These are phyloP conservation scores for Chelmon rostratus DNA, from an alignment of 2,797 vertebrate species.

Conservation along the genomic window DNA sequence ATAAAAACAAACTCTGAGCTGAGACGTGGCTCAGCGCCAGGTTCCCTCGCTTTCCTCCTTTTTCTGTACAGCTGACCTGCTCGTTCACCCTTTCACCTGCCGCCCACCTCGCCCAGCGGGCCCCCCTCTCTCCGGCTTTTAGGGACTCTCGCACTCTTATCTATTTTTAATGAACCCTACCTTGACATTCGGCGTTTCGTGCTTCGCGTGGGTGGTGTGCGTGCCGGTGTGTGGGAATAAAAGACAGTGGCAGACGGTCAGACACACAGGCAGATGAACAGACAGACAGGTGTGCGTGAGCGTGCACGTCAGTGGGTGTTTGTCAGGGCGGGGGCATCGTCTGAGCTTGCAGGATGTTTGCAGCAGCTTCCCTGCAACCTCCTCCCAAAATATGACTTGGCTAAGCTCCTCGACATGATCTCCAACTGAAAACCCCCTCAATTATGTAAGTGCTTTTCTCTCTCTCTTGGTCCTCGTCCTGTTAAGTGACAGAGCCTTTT, in stretches of 20 bases:
- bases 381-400: slow-evolving; percentile 35
- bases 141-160: slow-evolving; percentile 47
- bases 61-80: slow-evolving; percentile 25
- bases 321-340: slow-evolving; percentile 11
- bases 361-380: slow-evolving; percentile 36
- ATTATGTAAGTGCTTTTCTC: slow-evolving; percentile 64
- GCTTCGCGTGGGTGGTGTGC: slow-evolving; percentile 22
- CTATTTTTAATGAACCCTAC: slow-evolving; percentile 56
- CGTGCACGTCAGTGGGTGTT: not conserved
- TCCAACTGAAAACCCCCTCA: slow-evolving; percentile 52
- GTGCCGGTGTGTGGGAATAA: slow-evolving; percentile 26
- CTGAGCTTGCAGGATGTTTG: slow-evolving; percentile 26
- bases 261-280: not conserved
- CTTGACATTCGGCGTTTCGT: slow-evolving; percentile 32
- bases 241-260: slow-evolving; percentile 7
- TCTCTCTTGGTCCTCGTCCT: not conserved
- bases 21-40: not conserved
- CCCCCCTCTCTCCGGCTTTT: slow-evolving; percentile 46
- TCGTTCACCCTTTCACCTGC: slow-evolving; percentile 33
- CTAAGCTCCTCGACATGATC: slow-evolving; percentile 17
- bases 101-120: slow-evolving; percentile 19
- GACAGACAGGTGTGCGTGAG: slow-evolving; percentile 4
- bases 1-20: slow-evolving; percentile 6
- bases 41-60: slow-evolving; percentile 10
- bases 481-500: slow-evolving; percentile 35